A percentile compares a stretch with the other conserved stretches of the same genome.
Evolutionary conservation across 2,888 invertebrate genomes (phyloP).

Genomic region (Caenorhabditis sulstoni): DNA sequence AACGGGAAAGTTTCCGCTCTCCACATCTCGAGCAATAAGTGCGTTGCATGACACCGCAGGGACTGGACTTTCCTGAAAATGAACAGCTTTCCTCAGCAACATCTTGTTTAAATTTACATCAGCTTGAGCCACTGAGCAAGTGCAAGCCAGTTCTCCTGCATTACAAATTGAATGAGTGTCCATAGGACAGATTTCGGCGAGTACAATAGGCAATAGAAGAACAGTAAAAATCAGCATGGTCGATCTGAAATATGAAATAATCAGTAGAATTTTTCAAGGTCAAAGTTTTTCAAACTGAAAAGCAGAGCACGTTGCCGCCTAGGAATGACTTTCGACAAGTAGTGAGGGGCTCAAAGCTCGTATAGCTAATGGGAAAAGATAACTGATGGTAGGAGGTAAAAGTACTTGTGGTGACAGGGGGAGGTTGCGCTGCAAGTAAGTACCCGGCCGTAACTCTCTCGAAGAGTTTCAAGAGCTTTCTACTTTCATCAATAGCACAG

Average conservation of each 20-base stretch:
- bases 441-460: constrained; percentile 26
- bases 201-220: constrained; percentile 49
- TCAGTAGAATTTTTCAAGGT: neutral
- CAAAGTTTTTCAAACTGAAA: neutral
- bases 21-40: constrained; percentile 64
- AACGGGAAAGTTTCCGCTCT: constrained; percentile 70
- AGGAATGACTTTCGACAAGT: no score
- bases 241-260: constrained; percentile 19
- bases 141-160: constrained; percentile 66
- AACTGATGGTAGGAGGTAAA: constrained; percentile 13
- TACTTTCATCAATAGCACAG: constrained; percentile 52
- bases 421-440: constrained; percentile 26
- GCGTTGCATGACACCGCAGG: constrained; percentile 71
- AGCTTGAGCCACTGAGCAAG: constrained; percentile 65
- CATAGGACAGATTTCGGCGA: constrained; percentile 69
- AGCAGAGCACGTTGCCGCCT: no score
- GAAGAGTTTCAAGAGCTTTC: constrained; percentile 49
- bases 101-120: constrained; percentile 58
- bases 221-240: constrained; percentile 54
- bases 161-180: constrained; percentile 65
- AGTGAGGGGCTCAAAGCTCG: no score
- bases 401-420: constrained; percentile 41
- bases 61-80: constrained; percentile 61
- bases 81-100: neutral
- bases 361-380: neutral